phyloP scores from a whole-genome alignment of 2,888 invertebrate species.

The Cenopis cana region DNA sequence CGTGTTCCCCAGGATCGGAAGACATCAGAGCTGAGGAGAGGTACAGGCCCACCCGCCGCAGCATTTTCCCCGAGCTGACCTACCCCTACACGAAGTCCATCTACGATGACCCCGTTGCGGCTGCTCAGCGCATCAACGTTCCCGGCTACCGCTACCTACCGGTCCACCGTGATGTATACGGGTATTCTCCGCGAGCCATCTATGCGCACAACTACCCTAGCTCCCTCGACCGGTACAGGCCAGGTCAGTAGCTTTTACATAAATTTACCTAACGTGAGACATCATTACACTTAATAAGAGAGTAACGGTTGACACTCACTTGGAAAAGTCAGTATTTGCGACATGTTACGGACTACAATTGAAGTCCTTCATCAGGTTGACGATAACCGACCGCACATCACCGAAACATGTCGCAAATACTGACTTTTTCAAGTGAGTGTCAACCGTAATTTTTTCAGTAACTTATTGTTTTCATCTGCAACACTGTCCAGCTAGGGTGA shows the following conservation, averaged over 20 bases:
- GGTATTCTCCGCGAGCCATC: slow-evolving; percentile 94
- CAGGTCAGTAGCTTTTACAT: slow-evolving; percentile 89
- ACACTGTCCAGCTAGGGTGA: background rate
- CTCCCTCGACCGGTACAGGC: slow-evolving; percentile 91
- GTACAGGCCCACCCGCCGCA: slow-evolving; percentile 89
- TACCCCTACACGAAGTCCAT: slow-evolving; percentile 94
- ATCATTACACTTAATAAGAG: too few species aligned
- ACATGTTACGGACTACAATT: too few species aligned
- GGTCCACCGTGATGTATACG: slow-evolving; percentile 95
- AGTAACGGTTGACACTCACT: too few species aligned
- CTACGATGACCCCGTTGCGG: slow-evolving; percentile 93
- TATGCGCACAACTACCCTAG: slow-evolving; percentile 94
- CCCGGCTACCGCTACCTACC: slow-evolving; percentile 96
- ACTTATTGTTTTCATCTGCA: background rate
- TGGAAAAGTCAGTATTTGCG: too few species aligned
- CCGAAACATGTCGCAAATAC: too few species aligned
- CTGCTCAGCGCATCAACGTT: slow-evolving; percentile 93
- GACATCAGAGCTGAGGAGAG: slow-evolving; percentile 95
- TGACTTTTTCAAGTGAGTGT: too few species aligned
- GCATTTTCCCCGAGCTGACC: slow-evolving; percentile 91
- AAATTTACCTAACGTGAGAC: too few species aligned
- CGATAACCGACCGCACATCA: too few species aligned
- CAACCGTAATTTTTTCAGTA: too few species aligned
- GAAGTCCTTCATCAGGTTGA: too few species aligned
- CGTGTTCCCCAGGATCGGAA: slow-evolving; percentile 90